phyloP scores from a whole-genome alignment of 2,888 invertebrate species.

The Tenthredo distinguenda region DNA sequence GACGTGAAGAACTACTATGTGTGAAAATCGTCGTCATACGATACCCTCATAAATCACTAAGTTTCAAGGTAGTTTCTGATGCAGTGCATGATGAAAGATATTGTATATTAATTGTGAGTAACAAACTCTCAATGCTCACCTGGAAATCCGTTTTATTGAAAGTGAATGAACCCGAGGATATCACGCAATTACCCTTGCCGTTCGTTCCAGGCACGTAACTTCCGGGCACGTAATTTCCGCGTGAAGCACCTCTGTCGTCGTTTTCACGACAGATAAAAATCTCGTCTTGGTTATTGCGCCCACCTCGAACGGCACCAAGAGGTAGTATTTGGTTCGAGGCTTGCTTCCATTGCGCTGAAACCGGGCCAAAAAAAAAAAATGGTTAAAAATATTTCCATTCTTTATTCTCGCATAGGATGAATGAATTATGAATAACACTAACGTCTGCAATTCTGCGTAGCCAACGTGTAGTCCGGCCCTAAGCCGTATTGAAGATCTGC shows the following conservation, averaged over 20 bases:
- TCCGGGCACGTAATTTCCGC: constrained; percentile 56
- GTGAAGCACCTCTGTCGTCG: constrained; percentile 5
- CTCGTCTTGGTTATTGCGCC: constrained; percentile 50
- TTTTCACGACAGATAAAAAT: constrained; percentile 57
- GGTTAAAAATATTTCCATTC: neutral
- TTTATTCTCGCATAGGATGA: neutral
- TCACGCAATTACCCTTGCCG: constrained; percentile 54
- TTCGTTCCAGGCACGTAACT: constrained; percentile 55
- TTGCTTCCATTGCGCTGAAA: constrained; percentile 56
- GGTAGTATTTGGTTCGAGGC: constrained; percentile 50
- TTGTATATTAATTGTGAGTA: neutral
- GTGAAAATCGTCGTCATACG: neutral
- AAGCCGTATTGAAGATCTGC: constrained; percentile 58
- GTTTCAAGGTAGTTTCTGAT: neutral
- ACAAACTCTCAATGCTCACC: constrained; percentile 27
- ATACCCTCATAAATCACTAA: neutral
- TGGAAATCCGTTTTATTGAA: constrained; percentile 54
- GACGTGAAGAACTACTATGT: neutral
- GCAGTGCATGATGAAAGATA: neutral
- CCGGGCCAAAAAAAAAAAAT: neutral
- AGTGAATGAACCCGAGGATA: constrained; percentile 55
- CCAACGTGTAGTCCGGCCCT: constrained; percentile 56
- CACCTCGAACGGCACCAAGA: constrained; percentile 56
- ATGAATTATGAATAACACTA: neutral
- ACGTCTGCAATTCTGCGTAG: constrained; percentile 58